phyloP scores from a whole-genome alignment of 2,888 invertebrate genomes.

The Lasioglossum oenotherae region DNA sequence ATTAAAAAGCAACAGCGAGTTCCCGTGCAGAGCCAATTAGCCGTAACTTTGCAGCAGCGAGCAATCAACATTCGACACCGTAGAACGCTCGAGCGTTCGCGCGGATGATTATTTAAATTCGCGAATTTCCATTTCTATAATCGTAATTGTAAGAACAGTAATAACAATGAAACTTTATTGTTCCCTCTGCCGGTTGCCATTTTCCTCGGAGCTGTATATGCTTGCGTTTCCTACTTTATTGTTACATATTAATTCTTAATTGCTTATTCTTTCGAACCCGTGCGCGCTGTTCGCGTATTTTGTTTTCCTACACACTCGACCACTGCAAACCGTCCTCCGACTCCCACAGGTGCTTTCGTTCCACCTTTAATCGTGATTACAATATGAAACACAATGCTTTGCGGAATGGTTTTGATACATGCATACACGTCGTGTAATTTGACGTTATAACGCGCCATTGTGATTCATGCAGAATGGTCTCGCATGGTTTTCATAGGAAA shows the following conservation, averaged over 20 bases:
- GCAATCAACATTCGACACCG: slow-evolving; percentile 11
- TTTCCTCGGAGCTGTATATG: neutral
- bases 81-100: neutral
- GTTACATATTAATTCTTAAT: neutral
- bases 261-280: neutral
- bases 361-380: neutral
- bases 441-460: neutral
- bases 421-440: neutral
- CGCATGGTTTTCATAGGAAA: neutral
- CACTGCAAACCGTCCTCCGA: neutral
- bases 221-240: neutral
- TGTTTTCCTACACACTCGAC: neutral
- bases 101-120: slow-evolving; percentile 8
- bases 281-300: neutral
- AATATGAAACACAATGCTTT: neutral
- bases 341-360: neutral
- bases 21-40: neutral
- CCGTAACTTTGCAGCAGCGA: slow-evolving; percentile 1
- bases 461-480: neutral
- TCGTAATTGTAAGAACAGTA: neutral
- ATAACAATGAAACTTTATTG: neutral
- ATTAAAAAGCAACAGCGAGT: neutral
- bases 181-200: neutral
- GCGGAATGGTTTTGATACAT: neutral
- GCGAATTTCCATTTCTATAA: neutral